A percentile compares a stretch with the other conserved stretches of the same genome.
These are phyloP conservation scores for Drosophila meridiana DNA, from an alignment of 2,888 invertebrate genomes.

Conservation along the genomic window DNA sequence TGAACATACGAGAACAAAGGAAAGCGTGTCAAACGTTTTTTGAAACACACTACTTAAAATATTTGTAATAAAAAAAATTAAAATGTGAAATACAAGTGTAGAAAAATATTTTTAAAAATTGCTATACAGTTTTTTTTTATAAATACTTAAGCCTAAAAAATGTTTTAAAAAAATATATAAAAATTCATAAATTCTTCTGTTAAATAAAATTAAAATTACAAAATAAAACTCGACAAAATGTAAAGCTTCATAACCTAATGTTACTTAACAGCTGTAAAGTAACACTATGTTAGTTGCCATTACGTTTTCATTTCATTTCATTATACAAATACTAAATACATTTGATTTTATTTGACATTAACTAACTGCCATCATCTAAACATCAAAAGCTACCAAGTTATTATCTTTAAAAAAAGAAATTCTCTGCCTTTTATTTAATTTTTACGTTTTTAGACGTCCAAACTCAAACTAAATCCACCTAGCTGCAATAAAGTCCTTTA, in stretches of 20 bases:
- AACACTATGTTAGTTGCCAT: not conserved
- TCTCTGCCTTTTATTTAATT: not conserved
- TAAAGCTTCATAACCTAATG: not conserved
- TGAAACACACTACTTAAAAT: not conserved
- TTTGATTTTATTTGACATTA: not conserved
- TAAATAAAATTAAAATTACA: not conserved
- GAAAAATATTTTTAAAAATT: too few species aligned
- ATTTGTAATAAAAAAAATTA: not conserved
- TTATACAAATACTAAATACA: not conserved
- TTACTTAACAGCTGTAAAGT: not conserved
- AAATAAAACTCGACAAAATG: not conserved
- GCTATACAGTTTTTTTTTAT: too few species aligned
- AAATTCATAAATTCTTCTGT: not conserved
- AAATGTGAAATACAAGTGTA: too few species aligned
- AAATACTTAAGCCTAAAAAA: not conserved
- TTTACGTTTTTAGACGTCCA: not conserved
- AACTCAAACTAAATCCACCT: not conserved
- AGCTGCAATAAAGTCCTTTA: not conserved
- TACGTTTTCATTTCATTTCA: not conserved
- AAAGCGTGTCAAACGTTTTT: not conserved
- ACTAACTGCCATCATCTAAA: not conserved
- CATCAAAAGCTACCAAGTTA: not conserved
- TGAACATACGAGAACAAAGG: conserved; percentile 1
- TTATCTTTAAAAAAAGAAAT: not conserved
- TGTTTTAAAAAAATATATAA: not conserved